Percentiles rank a stretch among this genome's conserved stretches.
Evolutionary conservation across 2,797 vertebrate species (phyloP).

Genomic region (Rhodeus uyekii): DNA sequence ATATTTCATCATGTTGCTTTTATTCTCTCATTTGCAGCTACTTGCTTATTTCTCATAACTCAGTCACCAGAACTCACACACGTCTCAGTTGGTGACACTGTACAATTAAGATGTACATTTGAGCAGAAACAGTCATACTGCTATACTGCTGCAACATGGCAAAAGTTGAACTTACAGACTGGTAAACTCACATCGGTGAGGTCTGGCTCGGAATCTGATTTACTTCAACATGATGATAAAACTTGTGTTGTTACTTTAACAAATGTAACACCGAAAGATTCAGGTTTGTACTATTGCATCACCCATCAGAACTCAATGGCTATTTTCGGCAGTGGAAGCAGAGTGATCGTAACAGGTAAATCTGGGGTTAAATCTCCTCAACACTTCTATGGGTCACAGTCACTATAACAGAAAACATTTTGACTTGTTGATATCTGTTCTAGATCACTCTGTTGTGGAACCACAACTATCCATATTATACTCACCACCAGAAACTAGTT

Average conservation of each 20-base stretch:
- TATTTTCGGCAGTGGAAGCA: slow-evolving; percentile 31
- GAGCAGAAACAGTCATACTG: background rate
- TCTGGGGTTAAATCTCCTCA: background rate
- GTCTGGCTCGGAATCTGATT: accelerated
- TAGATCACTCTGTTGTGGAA: background rate
- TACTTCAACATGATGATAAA: accelerated
- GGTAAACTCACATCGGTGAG: background rate
- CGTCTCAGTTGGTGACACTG: background rate
- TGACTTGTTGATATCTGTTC: background rate
- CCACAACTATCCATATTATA: slow-evolving; percentile 14
- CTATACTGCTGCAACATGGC: background rate
- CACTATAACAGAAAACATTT: background rate
- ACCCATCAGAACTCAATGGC: accelerated
- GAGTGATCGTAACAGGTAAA: slow-evolving; percentile 51
- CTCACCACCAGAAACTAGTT: background rate
- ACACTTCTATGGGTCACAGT: background rate
- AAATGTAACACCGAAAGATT: slow-evolving; percentile 4
- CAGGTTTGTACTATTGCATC: slow-evolving; percentile 50
- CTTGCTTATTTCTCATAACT: background rate
- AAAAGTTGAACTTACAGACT: slow-evolving; percentile 39
- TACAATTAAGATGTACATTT: slow-evolving; percentile 26
- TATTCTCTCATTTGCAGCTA: slow-evolving; percentile 20
- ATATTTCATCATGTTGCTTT: background rate
- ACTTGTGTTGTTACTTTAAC: slow-evolving; percentile 12
- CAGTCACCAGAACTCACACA: slow-evolving; percentile 21